Evolutionary conservation across 2,113 vertebrate genomes (phyloP), one percentile per base, ranked within the genome.

Genomic region (Leptocoma aspasia): DNA sequence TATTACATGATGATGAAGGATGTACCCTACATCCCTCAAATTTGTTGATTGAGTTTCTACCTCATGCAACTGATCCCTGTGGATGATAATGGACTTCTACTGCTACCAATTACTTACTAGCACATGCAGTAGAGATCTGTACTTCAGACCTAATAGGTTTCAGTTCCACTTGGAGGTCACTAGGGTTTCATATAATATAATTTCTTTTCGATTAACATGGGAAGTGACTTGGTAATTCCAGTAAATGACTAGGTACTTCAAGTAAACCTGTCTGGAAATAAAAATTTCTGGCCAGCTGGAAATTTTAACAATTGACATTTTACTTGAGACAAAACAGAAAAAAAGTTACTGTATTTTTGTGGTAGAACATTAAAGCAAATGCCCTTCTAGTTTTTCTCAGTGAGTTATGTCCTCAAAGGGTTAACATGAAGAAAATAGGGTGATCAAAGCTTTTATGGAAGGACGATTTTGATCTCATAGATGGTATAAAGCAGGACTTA

Each of bases 91-190:
- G 71, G 59, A n/a, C 3, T 0, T 82, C 60, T 89, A 23, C 61
- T 72, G 41, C 60, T 79, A 82, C 88, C 60, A 45, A 28, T 94
- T 96, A 94, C 80, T 94, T 86, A 93, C 75, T 84, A 95, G 72
- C 89, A 71, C 77, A 52, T 31, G 65, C n/a, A 49, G 53, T 54
- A 66, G 44, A 78, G 56, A 56, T 73, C 47, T 78, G 44, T 68
- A 41, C 17, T 79, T 56, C 47, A 41, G 37, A 72, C 86, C 86
- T 94, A 94, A 95, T 92, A 96, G 72, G 73, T 92, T 95, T 94
- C 68, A 82, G 56, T 75, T 89, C 77, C 91, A 92, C 94, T 95
- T 96, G 73, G 65, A 92, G 91, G 91, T 95, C 89, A 82, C 24
- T 75, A 82, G n/a, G 86, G 57, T 84, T 94, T 84, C 27, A 10